These are phyloP conservation scores for Bibio marci DNA, from an alignment of 2,888 invertebrate genomes.

Conservation along the genomic window DNA sequence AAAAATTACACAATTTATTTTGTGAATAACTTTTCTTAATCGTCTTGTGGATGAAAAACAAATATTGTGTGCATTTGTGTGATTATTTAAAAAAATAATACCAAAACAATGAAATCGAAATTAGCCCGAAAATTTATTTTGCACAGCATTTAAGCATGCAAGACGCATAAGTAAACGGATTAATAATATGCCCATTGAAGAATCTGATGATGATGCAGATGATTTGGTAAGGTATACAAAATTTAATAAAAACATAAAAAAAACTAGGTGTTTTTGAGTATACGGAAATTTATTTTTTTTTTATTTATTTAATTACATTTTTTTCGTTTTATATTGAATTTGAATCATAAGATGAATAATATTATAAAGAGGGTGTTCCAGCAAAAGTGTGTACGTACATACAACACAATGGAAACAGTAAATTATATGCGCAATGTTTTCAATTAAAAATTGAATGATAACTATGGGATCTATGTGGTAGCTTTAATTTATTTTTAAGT, in stretches of 20 bases:
- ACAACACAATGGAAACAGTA: too few species aligned
- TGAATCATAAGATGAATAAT: too few species aligned
- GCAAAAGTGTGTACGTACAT: too few species aligned
- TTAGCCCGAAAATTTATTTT: constrained; percentile 26
- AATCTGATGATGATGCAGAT: constrained; percentile 46
- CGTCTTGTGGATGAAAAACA: too few species aligned
- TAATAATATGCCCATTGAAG: constrained; percentile 29
- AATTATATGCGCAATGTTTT: background rate
- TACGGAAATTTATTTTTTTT: too few species aligned
- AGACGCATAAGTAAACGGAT: constrained; percentile 29
- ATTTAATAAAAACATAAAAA: background rate
- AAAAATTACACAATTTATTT: too few species aligned
- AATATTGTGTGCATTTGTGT: too few species aligned
- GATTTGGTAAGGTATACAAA: constrained; percentile 45
- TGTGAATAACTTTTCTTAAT: too few species aligned
- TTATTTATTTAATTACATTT: too few species aligned
- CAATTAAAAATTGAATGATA: background rate
- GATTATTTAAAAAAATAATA: constrained; percentile 1
- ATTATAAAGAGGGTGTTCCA: too few species aligned
- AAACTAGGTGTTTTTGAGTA: background rate
- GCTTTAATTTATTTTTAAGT: background rate
- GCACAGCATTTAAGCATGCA: constrained; percentile 28
- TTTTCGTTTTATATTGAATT: too few species aligned
- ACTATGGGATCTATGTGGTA: background rate
- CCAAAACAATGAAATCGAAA: background rate